These are phyloP conservation scores for Pterocles orientalis DNA, from an alignment of 2,113 vertebrate species.

Conservation along the genomic window DNA sequence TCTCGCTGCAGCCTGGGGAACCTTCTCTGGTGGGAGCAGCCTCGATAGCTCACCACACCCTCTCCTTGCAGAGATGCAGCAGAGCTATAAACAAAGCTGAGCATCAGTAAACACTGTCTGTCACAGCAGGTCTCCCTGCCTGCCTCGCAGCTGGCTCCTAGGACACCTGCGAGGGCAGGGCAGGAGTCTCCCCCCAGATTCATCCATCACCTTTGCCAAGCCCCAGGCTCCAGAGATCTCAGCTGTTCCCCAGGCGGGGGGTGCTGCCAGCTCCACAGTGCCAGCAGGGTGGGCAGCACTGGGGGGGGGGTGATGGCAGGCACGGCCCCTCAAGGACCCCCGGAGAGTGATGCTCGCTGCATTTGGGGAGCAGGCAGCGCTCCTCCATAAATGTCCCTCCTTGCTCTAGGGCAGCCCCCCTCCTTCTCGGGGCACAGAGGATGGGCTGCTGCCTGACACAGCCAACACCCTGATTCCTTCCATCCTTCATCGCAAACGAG, in stretches of 20 bases:
- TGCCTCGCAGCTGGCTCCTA: background rate
- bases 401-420: background rate
- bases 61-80: background rate
- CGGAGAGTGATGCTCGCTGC: background rate
- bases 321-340: rapidly evolving
- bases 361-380: rapidly evolving
- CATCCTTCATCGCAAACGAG: rapidly evolving
- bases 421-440: rapidly evolving
- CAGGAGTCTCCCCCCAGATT: rapidly evolving
- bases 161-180: background rate
- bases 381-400: background rate
- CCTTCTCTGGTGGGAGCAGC: background rate
- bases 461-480: background rate
- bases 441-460: background rate
- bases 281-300: rapidly evolving
- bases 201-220: background rate
- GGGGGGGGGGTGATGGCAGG: background rate
- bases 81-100: background rate
- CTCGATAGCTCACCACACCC: rapidly evolving
- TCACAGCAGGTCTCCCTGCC: background rate
- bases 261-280: background rate
- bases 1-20: background rate
- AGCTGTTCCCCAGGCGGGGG: background rate
- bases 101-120: background rate
- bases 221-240: too few species aligned